phyloP scores from a whole-genome alignment of 2,888 invertebrate species.

The Agonopterix arenella region DNA sequence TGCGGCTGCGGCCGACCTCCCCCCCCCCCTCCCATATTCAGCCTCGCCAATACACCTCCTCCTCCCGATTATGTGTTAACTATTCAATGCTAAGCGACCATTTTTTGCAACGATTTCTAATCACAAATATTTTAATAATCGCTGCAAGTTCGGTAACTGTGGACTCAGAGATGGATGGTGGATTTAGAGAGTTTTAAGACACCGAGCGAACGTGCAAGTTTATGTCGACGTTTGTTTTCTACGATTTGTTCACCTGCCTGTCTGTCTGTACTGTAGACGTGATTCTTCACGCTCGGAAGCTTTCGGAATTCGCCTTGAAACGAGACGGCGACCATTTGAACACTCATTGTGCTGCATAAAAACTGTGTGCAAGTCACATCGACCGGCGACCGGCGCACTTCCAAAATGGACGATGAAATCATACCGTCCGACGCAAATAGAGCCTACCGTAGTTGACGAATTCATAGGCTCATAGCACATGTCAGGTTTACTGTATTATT shows the following conservation, averaged over 20 bases:
- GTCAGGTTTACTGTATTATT: too few species aligned
- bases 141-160: too few species aligned
- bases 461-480: too few species aligned
- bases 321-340: conserved; percentile 16
- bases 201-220: background rate
- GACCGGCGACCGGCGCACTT: conserved; percentile 4
- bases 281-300: conserved; percentile 35
- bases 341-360: conserved; percentile 23
- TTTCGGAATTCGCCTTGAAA: conserved; percentile 8
- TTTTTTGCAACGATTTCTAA: background rate
- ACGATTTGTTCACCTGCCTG: conserved; percentile 28
- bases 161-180: too few species aligned
- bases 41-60: background rate
- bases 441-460: too few species aligned
- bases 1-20: conserved; percentile 26
- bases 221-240: background rate
- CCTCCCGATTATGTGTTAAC: background rate
- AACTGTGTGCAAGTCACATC: conserved; percentile 14
- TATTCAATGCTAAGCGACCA: background rate
- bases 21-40: background rate
- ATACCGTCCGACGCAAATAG: conserved; percentile 1
- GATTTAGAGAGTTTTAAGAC: too few species aligned
- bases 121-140: background rate
- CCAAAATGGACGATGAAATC: conserved; percentile 22
- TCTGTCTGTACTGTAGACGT: conserved; percentile 13